Conservation (phyloP, 2,797 vertebrate genomes). For the Takifugu rubripes region DNA sequence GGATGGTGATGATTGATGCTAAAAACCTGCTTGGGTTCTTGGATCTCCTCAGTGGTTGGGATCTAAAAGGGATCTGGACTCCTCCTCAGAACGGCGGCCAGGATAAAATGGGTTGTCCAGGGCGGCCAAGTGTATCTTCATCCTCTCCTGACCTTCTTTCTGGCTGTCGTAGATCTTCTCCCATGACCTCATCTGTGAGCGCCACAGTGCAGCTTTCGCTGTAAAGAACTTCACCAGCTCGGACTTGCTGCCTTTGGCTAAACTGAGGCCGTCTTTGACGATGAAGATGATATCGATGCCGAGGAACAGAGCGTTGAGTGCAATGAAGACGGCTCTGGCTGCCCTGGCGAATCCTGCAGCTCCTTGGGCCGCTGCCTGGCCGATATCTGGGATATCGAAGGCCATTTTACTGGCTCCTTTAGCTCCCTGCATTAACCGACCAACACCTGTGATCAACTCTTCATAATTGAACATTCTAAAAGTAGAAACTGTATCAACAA, state of each 20-base stretch:
- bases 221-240: conserved; percentile 59
- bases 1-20: too few species aligned
- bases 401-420: conserved; percentile 47
- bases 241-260: conserved; percentile 64
- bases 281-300: conserved; percentile 70
- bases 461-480: conserved; percentile 30
- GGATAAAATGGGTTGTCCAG: conserved; percentile 53
- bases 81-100: background rate
- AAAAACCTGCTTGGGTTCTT: too few species aligned
- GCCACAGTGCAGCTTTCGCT: conserved; percentile 65
- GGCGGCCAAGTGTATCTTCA: conserved; percentile 17
- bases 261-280: conserved; percentile 66
- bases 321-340: conserved; percentile 53
- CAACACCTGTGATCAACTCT: conserved; percentile 6
- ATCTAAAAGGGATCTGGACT: too few species aligned
- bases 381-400: conserved; percentile 66
- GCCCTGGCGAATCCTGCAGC: rapidly evolving
- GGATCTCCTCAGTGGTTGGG: too few species aligned
- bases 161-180: conserved; percentile 54
- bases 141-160: conserved; percentile 28
- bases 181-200: conserved; percentile 63
- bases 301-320: conserved; percentile 63
- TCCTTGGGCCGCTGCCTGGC: conserved; percentile 57
- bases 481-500: conserved; percentile 41
- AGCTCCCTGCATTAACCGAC: conserved; percentile 1